Conservation (phyloP, 1,140 invertebrate genomes). For the Popillia japonica region DNA sequence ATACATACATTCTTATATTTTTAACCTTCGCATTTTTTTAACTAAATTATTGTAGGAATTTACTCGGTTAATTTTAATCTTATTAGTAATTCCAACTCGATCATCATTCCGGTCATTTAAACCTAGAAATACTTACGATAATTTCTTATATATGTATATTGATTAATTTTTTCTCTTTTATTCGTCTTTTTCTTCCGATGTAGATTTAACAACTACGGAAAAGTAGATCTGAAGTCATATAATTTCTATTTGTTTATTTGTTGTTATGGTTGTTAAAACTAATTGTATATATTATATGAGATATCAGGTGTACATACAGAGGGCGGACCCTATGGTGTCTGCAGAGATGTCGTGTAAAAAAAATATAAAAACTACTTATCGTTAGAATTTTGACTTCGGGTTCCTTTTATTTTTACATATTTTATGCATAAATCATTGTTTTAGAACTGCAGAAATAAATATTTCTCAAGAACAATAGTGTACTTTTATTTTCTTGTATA, state of each 20-base stretch:
- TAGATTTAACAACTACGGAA: slow-evolving; percentile 28
- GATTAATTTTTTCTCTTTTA: slow-evolving; percentile 19
- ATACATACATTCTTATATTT: slow-evolving; percentile 24
- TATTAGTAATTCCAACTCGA: not conserved
- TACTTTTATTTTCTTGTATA: slow-evolving; percentile 11
- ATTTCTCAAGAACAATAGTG: slow-evolving; percentile 55
- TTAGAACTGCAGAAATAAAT: slow-evolving; percentile 57
- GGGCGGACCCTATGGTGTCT: slow-evolving; percentile 58
- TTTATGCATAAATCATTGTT: slow-evolving; percentile 58
- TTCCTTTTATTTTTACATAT: slow-evolving; percentile 56
- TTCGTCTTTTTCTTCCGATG: not conserved
- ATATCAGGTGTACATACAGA: slow-evolving; percentile 53
- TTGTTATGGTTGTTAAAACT: slow-evolving; percentile 42
- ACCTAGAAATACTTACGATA: slow-evolving; percentile 25
- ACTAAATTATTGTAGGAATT: slow-evolving; percentile 20
- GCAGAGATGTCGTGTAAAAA: slow-evolving; percentile 49
- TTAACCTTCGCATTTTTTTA: slow-evolving; percentile 12
- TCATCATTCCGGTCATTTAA: not conserved
- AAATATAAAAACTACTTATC: slow-evolving; percentile 47
- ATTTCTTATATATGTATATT: not conserved
- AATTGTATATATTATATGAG: slow-evolving; percentile 45
- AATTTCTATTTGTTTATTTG: slow-evolving; percentile 42
- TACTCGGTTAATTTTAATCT: slow-evolving; percentile 11
- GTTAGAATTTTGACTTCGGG: slow-evolving; percentile 55
- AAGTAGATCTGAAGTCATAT: slow-evolving; percentile 40